Percentiles rank a stretch among this genome's conserved stretches.
These are phyloP conservation scores for Drosophila arizonae DNA, from an alignment of 1,140 invertebrate species.

Conservation along the genomic window DNA sequence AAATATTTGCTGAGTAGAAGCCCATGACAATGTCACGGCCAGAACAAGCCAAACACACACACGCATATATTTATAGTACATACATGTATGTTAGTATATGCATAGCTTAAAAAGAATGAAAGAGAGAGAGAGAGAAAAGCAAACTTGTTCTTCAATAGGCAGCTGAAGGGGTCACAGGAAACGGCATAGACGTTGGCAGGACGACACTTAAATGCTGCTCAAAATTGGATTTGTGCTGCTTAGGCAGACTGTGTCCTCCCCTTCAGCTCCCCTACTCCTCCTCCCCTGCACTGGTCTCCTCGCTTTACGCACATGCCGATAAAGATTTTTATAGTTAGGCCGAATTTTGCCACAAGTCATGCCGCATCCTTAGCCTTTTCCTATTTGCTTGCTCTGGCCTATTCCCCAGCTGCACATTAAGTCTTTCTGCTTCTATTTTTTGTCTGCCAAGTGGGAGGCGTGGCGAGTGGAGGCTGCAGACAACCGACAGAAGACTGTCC, in stretches of 20 bases:
- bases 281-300: not conserved
- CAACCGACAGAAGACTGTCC: conserved; percentile 22
- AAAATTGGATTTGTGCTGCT: conserved; percentile 77
- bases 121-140: conserved; percentile 4
- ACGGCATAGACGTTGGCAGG: conserved; percentile 46
- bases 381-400: conserved; percentile 31
- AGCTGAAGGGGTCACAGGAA: conserved; percentile 17
- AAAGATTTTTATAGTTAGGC: conserved; percentile 77
- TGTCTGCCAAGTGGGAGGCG: not conserved
- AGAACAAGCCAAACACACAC: not conserved
- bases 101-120: conserved; percentile 56
- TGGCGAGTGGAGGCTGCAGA: not conserved
- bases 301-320: conserved; percentile 37
- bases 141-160: not conserved
- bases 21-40: conserved; percentile 2
- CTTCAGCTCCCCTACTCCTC: not conserved
- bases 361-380: conserved; percentile 58
- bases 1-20: conserved; percentile 61
- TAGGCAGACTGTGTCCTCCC: conserved; percentile 8
- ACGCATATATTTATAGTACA: not conserved
- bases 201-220: conserved; percentile 76
- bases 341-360: conserved; percentile 67
- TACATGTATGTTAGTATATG: conserved; percentile 22
- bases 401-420: conserved; percentile 78
- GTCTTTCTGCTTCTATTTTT: not conserved